Evolutionary conservation across 2,888 invertebrate species (phyloP), one percentile per base, ranked within the genome.

Genomic region (Xestia c-nigrum): DNA sequence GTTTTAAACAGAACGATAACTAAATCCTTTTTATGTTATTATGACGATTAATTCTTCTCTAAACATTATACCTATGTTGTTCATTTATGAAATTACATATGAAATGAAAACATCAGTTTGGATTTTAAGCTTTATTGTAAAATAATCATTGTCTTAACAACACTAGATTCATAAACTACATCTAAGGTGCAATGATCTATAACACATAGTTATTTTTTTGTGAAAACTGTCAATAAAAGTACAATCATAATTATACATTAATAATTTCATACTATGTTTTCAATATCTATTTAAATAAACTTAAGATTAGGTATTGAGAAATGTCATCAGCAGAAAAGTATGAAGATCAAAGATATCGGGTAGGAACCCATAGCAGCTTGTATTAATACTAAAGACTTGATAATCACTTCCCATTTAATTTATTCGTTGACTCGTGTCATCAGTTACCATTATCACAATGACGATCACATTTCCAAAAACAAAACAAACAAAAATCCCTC

Each of bases 71-170:
- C 7, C 19, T 9, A 50, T 19, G 50, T 19, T 47, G 46, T 14
- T 47, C 14, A 47, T 12, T n/a, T n/a, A n/a, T n/a, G n/a, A n/a
- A n/a, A n/a, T n/a, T n/a, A n/a, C n/a, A n/a, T n/a, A n/a, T n/a
- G 5, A 47, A 84, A 73, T 38, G 4, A 84, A 75, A 81, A 38
- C 21, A 24, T 6, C 12, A 38, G 38, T 43, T 2, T 55, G 47
- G 43, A 40, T 88, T 89, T 87, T 86, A 91, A 90, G 87, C 89
- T 94, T 93, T 94, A 93, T 94, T 94, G 88, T 91, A 93, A 92
- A 94, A 91, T 82, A 83, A 76, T 81, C 88, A 76, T 81, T 88
- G 86, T 90, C 91, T 92, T 92, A 92, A 88, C 78, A 85, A 77
- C 69, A 70, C 86, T 90, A 90, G 72, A 85, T 81, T 81, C 74